phyloP scores from a whole-genome alignment of 2,113 vertebrate species.

The Ctenodactylus gundi region DNA sequence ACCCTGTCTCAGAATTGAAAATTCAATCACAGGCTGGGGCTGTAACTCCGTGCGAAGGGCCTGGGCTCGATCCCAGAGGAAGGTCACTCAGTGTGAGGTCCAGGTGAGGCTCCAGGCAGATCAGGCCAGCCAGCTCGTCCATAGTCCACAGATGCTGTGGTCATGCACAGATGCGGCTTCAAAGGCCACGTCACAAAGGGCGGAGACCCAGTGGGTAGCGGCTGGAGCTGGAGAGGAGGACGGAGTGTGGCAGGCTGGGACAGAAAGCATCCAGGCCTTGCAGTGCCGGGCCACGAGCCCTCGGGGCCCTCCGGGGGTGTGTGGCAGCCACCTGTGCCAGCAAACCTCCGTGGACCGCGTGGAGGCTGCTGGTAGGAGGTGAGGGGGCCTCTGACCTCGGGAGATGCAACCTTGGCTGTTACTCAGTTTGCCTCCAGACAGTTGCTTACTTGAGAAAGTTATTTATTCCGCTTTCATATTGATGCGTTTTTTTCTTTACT shows the following conservation, averaged over 20 bases:
- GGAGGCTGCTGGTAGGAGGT: background rate
- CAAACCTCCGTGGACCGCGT: no score
- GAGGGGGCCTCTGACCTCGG: background rate
- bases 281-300: no score
- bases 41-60: fast-evolving
- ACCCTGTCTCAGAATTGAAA: no score
- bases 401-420: background rate
- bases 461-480: background rate
- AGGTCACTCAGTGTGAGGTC: no score
- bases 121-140: background rate
- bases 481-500: background rate
- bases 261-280: background rate
- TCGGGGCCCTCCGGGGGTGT: no score
- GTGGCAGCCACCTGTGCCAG: no score
- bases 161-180: background rate
- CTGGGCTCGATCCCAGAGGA: no score
- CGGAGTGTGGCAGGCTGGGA: background rate
- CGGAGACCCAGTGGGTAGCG: background rate
- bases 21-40: no score
- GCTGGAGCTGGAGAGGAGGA: fast-evolving
- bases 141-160: background rate
- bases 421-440: background rate
- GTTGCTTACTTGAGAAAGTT: background rate
- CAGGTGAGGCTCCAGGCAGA: fast-evolving
- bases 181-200: background rate